Conservation (phyloP, 1,140 invertebrate genomes). For the Lordiphosa clarofinis region DNA sequence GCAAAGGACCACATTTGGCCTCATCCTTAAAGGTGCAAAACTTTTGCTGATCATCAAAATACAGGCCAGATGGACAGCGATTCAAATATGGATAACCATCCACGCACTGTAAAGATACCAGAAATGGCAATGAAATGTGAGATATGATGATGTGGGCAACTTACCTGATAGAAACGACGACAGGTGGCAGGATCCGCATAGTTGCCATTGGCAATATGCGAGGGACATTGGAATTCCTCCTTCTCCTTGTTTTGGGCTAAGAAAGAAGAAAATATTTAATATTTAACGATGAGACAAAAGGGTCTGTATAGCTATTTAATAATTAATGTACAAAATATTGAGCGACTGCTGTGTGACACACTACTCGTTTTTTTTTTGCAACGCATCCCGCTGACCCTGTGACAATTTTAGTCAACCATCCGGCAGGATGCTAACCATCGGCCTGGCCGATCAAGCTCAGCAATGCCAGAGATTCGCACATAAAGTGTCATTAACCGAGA, state of each 20-base stretch:
- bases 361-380: too few species aligned
- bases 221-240: constrained; percentile 86
- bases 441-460: too few species aligned
- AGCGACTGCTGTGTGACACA: too few species aligned
- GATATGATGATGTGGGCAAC: neutral
- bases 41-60: constrained; percentile 94
- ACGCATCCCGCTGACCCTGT: too few species aligned
- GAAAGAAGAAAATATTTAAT: neutral
- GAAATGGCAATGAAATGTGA: neutral
- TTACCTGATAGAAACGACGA: constrained; percentile 92
- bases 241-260: constrained; percentile 81
- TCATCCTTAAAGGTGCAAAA: constrained; percentile 95
- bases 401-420: too few species aligned
- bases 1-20: constrained; percentile 92
- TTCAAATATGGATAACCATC: constrained; percentile 92
- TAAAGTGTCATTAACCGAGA: too few species aligned
- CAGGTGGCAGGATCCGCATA: constrained; percentile 94
- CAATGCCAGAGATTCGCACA: too few species aligned
- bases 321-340: too few species aligned
- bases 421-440: too few species aligned
- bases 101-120: constrained; percentile 84
- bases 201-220: constrained; percentile 90
- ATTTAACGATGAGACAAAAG: too few species aligned
- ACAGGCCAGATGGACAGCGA: constrained; percentile 92
- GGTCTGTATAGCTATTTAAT: too few species aligned